Conservation (phyloP, 2,888 invertebrate species). For the Elegia similella region DNA sequence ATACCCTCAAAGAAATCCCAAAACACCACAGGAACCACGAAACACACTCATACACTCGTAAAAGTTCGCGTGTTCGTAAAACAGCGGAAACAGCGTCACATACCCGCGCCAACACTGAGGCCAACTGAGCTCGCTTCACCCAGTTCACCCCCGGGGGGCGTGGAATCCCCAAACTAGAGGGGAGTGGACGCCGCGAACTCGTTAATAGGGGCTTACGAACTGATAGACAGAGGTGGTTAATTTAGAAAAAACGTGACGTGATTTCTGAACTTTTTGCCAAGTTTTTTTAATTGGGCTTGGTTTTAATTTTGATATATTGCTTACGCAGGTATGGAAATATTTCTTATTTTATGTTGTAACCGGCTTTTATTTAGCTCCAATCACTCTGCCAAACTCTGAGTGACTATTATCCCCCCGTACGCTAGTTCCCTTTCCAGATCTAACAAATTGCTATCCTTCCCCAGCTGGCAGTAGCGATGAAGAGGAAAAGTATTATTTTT, state of each 20-base stretch:
- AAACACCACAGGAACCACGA: conserved; percentile 5
- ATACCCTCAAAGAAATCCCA: not conserved
- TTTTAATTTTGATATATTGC: not conserved
- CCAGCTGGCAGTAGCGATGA: too few relatives aligned
- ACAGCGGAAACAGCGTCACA: not conserved
- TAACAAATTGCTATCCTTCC: too few relatives aligned
- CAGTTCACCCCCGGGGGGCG: conserved; percentile 19
- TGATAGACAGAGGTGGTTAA: conserved; percentile 20
- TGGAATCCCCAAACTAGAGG: conserved; percentile 28
- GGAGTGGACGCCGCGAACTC: conserved; percentile 22
- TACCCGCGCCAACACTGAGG: conserved; percentile 17
- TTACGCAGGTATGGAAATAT: too few relatives aligned
- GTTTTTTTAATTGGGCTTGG: conserved; percentile 3
- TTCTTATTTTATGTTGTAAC: too few relatives aligned
- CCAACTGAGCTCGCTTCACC: conserved; percentile 24
- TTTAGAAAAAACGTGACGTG: conserved; percentile 10
- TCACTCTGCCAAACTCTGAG: too few relatives aligned
- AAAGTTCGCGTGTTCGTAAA: conserved; percentile 13
- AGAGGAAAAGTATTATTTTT: too few relatives aligned
- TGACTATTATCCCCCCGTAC: too few relatives aligned
- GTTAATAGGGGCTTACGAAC: conserved; percentile 20
- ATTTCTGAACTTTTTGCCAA: conserved; percentile 6
- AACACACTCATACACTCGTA: conserved; percentile 8
- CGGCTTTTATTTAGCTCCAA: too few relatives aligned
- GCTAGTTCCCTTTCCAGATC: too few relatives aligned